Evolutionary conservation across 2,113 vertebrate species (phyloP).

Genomic region (Lophochroa leadbeateri): DNA sequence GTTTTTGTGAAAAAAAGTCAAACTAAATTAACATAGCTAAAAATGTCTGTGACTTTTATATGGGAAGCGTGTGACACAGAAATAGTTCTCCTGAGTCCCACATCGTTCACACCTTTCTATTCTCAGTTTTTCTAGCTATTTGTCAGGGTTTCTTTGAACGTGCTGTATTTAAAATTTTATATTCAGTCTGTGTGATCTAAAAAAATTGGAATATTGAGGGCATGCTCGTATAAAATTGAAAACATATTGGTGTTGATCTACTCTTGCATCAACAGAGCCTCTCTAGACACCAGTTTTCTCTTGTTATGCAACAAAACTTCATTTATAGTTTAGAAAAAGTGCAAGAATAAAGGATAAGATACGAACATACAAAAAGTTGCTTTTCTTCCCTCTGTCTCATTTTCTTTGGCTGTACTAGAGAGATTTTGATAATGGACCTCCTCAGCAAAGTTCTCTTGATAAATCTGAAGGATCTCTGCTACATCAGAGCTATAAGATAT

Average conservation of each 20-base stretch:
- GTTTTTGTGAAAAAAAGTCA: background rate
- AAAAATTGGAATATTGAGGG: background rate
- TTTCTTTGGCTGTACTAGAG: background rate
- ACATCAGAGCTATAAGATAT: background rate
- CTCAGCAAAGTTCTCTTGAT: background rate
- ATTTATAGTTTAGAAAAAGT: background rate
- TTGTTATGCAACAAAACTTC: background rate
- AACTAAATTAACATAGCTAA: background rate
- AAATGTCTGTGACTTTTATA: background rate
- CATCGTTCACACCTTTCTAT: background rate
- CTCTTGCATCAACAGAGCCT: background rate
- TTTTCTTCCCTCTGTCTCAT: background rate
- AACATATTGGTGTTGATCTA: background rate
- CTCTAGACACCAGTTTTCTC: background rate
- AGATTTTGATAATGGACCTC: background rate
- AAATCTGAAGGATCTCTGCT: background rate
- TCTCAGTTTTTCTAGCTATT: background rate
- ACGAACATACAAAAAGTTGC: background rate
- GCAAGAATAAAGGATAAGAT: background rate
- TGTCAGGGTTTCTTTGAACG: background rate
- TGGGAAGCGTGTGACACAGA: background rate
- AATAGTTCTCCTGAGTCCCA: background rate
- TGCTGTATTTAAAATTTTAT: background rate
- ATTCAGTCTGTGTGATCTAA: background rate
- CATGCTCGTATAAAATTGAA: background rate